Percentiles rank a stretch among this genome's conserved stretches.
Conservation (phyloP, 2,113 vertebrate species). For the Vulpes lagopus region DNA sequence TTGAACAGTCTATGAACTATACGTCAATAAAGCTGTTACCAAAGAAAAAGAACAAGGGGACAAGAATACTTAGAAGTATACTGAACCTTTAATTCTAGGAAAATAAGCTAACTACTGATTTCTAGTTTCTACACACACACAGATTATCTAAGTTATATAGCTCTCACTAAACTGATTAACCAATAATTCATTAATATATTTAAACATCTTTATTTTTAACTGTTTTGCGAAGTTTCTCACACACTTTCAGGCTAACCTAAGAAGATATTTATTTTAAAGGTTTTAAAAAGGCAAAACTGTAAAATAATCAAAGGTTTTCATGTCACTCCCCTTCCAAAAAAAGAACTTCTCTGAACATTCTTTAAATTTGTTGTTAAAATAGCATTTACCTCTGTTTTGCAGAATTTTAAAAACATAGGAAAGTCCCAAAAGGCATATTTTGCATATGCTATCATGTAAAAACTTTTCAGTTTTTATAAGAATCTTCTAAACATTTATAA, state of each 20-base stretch:
- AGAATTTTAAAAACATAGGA: background rate
- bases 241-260: background rate
- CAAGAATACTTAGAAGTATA: background rate
- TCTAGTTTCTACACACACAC: background rate
- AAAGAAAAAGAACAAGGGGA: background rate
- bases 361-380: background rate
- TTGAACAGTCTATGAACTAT: background rate
- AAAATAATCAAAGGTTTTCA: background rate
- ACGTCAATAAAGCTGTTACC: background rate
- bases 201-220: background rate
- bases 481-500: background rate
- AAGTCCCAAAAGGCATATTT: background rate
- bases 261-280: background rate
- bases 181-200: background rate
- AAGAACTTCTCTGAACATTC: background rate
- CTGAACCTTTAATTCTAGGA: background rate
- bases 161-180: background rate
- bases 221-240: slow-evolving; percentile 18
- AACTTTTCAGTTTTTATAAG: background rate
- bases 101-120: background rate
- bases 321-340: slow-evolving; percentile 1
- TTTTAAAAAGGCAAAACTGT: slow-evolving; percentile 19
- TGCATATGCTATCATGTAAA: background rate
- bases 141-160: background rate
- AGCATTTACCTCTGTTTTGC: background rate